Conservation (phyloP, 2,113 vertebrate species). For the Orycteropus afer region DNA sequence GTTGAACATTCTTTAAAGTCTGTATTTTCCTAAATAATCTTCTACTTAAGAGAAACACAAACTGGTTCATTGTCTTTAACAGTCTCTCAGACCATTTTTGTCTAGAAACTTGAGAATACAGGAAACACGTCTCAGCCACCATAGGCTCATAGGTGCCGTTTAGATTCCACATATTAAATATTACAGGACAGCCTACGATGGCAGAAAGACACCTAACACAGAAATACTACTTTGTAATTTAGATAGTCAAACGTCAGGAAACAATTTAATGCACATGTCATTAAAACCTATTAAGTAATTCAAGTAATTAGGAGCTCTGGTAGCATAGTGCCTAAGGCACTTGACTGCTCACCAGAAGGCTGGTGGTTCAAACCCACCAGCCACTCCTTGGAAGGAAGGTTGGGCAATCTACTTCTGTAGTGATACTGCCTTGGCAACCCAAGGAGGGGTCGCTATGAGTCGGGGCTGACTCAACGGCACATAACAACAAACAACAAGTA, state of each 20-base stretch:
- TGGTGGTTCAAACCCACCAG: too few relatives aligned
- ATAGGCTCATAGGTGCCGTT: neutral
- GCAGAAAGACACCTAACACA: neutral
- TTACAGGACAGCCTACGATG: neutral
- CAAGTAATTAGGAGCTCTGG: too few relatives aligned
- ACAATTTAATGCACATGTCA: neutral
- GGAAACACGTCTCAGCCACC: neutral
- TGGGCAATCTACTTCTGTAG: too few relatives aligned
- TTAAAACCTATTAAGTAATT: neutral
- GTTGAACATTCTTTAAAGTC: conserved; percentile 5
- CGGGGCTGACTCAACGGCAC: too few relatives aligned
- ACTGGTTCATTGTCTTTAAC: neutral
- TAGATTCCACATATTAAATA: neutral
- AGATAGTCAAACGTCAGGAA: neutral
- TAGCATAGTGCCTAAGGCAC: too few relatives aligned
- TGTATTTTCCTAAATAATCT: neutral
- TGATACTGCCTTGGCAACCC: too few relatives aligned
- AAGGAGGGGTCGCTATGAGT: too few relatives aligned
- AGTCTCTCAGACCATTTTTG: neutral
- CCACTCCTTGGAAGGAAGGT: too few relatives aligned
- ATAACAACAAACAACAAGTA: too few relatives aligned
- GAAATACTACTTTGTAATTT: neutral
- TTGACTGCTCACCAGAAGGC: too few relatives aligned
- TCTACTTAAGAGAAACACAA: neutral
- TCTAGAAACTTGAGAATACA: conserved; percentile 1